phyloP scores from a whole-genome alignment of 2,888 invertebrate species.

The Ectemnius cavifrons region DNA sequence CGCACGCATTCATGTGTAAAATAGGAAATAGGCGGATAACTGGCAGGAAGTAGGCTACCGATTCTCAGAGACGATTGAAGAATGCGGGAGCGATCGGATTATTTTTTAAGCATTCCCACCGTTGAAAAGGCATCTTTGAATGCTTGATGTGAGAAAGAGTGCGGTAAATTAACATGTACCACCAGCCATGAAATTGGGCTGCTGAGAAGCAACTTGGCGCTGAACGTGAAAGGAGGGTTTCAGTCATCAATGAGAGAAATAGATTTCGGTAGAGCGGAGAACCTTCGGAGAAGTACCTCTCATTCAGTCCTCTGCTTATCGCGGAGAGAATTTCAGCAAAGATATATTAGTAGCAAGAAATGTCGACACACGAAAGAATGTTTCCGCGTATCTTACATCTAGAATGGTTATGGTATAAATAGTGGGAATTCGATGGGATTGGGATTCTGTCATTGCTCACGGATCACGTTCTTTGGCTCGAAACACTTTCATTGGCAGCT shows the following conservation, averaged over 20 bases:
- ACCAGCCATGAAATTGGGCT: too few relatives aligned
- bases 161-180: too few relatives aligned
- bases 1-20: not conserved
- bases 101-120: not conserved
- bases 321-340: too few relatives aligned
- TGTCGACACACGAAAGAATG: constrained; percentile 24
- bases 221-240: too few relatives aligned
- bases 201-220: too few relatives aligned
- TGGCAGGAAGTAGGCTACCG: not conserved
- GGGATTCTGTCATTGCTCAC: constrained; percentile 65
- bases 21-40: not conserved
- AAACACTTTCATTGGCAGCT: constrained; percentile 13
- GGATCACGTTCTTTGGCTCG: constrained; percentile 30
- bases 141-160: not conserved
- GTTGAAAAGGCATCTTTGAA: not conserved
- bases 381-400: constrained; percentile 64
- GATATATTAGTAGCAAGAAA: not conserved
- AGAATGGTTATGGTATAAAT: constrained; percentile 36
- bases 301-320: too few relatives aligned
- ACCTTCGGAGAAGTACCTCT: too few relatives aligned
- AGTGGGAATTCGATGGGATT: constrained; percentile 72
- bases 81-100: not conserved
- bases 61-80: not conserved
- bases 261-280: too few relatives aligned
- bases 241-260: too few relatives aligned